Conservation (phyloP, 2,797 vertebrate genomes). For the Coracias cyanogaster region DNA sequence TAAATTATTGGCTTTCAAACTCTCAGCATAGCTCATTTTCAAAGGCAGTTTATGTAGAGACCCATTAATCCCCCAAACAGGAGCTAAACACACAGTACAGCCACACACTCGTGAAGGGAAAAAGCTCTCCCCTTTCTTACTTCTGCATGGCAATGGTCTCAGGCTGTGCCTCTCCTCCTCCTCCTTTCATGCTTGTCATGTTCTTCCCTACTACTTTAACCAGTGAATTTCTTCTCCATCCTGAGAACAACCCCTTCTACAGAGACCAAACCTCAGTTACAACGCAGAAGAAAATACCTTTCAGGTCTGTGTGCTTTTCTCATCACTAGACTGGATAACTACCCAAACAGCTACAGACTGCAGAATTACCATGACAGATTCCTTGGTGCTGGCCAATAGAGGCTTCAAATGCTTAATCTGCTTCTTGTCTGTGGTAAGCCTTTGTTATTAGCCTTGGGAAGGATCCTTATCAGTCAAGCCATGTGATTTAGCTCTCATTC, state of each 20-base stretch:
- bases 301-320: background rate
- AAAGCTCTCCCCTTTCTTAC: background rate
- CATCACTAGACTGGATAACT: background rate
- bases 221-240: background rate
- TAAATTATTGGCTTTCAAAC: background rate
- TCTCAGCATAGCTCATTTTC: background rate
- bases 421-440: conserved; percentile 13
- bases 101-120: background rate
- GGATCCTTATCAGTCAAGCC: conserved; percentile 37
- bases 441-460: conserved; percentile 50
- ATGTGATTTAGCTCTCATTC: conserved; percentile 51
- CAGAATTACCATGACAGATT: background rate
- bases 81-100: background rate
- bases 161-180: background rate
- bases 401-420: conserved; percentile 34
- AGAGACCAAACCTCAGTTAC: background rate
- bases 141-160: background rate
- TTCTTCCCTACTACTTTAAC: background rate
- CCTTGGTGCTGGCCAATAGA: background rate
- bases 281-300: background rate
- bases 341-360: conserved; percentile 20
- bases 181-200: background rate
- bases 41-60: background rate
- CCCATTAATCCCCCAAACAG: background rate
- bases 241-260: background rate